Base-by-base conservation (phyloP, 2,797 vertebrate species). In the Notolepis coatsorum region DNA sequence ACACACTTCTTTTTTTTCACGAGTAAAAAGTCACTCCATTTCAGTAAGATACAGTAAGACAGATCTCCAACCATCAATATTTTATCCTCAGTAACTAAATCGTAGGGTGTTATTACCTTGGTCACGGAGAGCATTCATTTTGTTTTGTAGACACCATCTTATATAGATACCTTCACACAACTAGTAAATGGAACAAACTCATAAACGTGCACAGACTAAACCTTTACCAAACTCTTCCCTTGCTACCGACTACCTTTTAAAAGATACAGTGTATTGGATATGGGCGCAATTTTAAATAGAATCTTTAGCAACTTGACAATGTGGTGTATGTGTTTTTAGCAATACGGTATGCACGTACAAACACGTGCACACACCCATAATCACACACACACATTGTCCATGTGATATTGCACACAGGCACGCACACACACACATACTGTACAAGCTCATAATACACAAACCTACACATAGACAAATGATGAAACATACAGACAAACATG, bases 401-500 rank as follows among this genome's bases (percentile, higher is more conserved):
- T n/a, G n/a, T n/a, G n/a, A n/a, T n/a, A n/a, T n/a, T n/a, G n/a
- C n/a, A 46, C 35, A 27, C 46, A 42, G 17, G 5, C 25, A 35
- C 42, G 42, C 61, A 67, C n/a, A 50, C 47, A 51, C 23, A 54
- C 37, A 54, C 33, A 64, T 31, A 62, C 15, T 27, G 50, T 15
- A 43, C 39, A 75, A 48, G 37, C 59, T 39, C 17, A 71, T 51
- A 46, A 43, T 39, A 61, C 1, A 23, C 30, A 54, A 30, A n/a
- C 60, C 25, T 13, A 65, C 42, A 57, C 43, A 35, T 38, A 21
- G 24, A 74, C 50, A 42, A 41, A 71, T 61, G 43, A 53, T 25
- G 53, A 66, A 42, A 41, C 48, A 58, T 50, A 62, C 39, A 60
- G 50, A 73, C 47, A 51, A 63, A 79, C 43, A 57, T 75, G 65